Base-by-base conservation (phyloP, 2,113 vertebrate genomes). In the Clarias batrachus region DNA sequence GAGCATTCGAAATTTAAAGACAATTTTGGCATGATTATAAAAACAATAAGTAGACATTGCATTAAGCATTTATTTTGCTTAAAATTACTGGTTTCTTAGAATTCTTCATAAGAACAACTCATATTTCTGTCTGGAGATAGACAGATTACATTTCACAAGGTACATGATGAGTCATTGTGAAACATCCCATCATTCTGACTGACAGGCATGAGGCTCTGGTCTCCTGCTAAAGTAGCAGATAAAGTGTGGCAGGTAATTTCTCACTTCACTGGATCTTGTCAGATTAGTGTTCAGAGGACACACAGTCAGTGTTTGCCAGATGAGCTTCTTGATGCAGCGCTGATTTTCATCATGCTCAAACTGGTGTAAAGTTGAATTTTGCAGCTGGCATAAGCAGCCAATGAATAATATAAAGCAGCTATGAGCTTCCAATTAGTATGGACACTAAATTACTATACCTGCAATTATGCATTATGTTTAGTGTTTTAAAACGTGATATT, bases 181-280 rank as follows among this genome's bases (percentile, higher is more conserved):
- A 59, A 73, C 66, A 27, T 59, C 81, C 65, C 73, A 83, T 60
- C 37, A 14, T 54, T 84, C 62, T 17, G 63, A 82, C 25, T 66
- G 81, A 54, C 59, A 57, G 30, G 14, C 57, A 21, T 6, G 71
- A 78, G 73, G 27, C 76, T 88, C 33, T 48, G 54, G 60, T 76
- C 71, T 80, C 68, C 66, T 59, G 70, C 33, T 23, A 73, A 30
- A 85, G 30, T 23, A 87, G 66, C 17, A 77, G 87, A 88, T 85
- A 83, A 88, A 82, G 33, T 52, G 33, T 52, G 30, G 33, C 85
- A 84, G 68, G 76, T 89, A 77, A 85, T 78, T 70, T 86, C 71
- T 85, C 25, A 87, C 82, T 37, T 62, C 30, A 27, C 30, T 74
- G 87, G 63, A 37, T 87, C 30, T 82, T 86, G 77, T 66, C 85